Evolutionary conservation across 30 jellyfish, hydroid and myxozoan genomes (phyloP).

Genomic region (Aurelia coerulea): DNA sequence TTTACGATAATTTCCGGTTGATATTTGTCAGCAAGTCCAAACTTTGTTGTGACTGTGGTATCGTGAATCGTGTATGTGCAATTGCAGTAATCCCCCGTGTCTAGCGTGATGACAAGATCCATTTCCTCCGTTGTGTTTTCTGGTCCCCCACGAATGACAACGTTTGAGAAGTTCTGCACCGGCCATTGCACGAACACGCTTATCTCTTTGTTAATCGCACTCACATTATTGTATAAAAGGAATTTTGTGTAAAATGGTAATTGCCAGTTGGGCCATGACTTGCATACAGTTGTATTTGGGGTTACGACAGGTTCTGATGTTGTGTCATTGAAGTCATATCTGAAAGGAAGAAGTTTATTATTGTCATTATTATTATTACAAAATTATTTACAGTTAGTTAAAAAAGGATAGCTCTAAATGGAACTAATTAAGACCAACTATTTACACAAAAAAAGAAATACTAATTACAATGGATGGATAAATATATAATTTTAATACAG

Average conservation of each 20-base stretch:
- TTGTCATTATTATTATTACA: too few species aligned
- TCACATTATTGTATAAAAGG: slow-evolving; percentile 55
- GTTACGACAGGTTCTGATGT: slow-evolving; percentile 33
- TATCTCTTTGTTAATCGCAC: slow-evolving; percentile 2
- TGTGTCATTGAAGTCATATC: slow-evolving; percentile 60
- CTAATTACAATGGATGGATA: too few species aligned
- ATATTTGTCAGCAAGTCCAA: neutral
- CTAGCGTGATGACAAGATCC: slow-evolving; percentile 36
- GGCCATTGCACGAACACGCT: slow-evolving; percentile 65
- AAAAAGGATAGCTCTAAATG: too few species aligned
- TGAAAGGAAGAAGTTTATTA: neutral
- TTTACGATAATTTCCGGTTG: slow-evolving; percentile 5
- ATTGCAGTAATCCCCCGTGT: slow-evolving; percentile 73
- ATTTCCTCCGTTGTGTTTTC: slow-evolving; percentile 75
- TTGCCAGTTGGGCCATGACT: slow-evolving; percentile 51
- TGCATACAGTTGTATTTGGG: slow-evolving; percentile 26
- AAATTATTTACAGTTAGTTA: too few species aligned
- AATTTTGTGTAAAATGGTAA: slow-evolving; percentile 25
- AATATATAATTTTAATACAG: too few species aligned
- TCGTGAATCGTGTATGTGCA: slow-evolving; percentile 73
- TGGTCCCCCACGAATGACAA: slow-evolving; percentile 67
- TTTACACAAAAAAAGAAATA: neutral
- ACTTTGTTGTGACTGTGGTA: neutral
- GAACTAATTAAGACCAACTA: too few species aligned
- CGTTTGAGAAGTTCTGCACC: slow-evolving; percentile 55